phyloP scores from a whole-genome alignment of 2,113 vertebrate species.

The Microtus montanus region DNA sequence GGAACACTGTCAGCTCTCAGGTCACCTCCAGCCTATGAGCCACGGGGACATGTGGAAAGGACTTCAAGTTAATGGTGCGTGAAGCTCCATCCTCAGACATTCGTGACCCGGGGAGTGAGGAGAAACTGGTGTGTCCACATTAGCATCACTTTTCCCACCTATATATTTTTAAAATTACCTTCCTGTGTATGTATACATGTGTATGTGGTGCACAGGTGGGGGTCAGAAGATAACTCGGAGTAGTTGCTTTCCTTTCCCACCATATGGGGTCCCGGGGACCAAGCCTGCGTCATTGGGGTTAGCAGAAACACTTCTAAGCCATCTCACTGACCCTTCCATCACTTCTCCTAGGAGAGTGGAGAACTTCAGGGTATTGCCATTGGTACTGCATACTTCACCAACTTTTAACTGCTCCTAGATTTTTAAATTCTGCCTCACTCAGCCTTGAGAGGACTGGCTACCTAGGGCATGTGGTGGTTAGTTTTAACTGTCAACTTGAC shows the following conservation, averaged over 20 bases:
- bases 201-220: not conserved
- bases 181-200: not conserved
- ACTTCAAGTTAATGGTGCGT: not conserved
- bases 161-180: not conserved
- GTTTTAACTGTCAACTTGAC: not conserved
- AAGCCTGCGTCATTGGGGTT: not conserved
- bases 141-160: conserved; percentile 16
- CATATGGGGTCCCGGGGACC: not conserved
- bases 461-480: not conserved
- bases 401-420: not conserved
- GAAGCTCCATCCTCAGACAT: not conserved
- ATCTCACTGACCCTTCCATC: not conserved
- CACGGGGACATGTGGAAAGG: not conserved
- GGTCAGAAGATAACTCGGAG: not conserved
- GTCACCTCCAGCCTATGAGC: not conserved
- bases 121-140: not conserved
- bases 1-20: not conserved
- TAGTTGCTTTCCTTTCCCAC: not conserved
- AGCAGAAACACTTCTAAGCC: not conserved
- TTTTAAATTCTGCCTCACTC: not conserved
- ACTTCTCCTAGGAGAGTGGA: not conserved
- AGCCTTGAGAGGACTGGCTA: not conserved
- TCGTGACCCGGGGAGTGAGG: not conserved
- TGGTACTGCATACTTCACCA: not conserved
- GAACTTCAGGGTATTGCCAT: not conserved